Percentiles rank a stretch among this genome's conserved stretches.
phyloP scores from a whole-genome alignment of 2,888 invertebrate species.

The Pediacus dermestoides region DNA sequence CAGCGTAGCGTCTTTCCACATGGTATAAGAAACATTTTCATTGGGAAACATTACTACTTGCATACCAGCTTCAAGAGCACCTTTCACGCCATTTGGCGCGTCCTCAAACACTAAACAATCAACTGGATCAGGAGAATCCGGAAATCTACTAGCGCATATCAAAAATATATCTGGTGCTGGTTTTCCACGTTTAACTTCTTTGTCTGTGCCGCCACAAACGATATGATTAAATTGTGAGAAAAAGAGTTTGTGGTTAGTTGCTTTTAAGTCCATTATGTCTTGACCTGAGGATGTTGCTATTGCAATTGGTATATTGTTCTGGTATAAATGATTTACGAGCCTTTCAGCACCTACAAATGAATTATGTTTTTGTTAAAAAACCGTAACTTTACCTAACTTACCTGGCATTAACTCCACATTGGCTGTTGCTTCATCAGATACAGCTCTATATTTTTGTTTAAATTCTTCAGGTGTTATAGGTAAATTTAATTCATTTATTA shows the following conservation, averaged over 20 bases:
- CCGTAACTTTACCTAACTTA: too few relatives aligned
- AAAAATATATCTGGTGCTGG: conserved; percentile 82
- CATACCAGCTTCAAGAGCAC: conserved; percentile 79
- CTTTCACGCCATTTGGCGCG: conserved; percentile 82
- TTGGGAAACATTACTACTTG: conserved; percentile 83
- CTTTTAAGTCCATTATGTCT: conserved; percentile 67
- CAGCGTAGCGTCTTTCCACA: conserved; percentile 60
- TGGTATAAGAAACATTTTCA: conserved; percentile 48
- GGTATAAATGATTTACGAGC: conserved; percentile 70
- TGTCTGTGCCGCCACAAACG: conserved; percentile 77
- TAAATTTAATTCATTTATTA: conserved; percentile 62
- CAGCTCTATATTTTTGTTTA: conserved; percentile 53
- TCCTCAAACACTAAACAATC: conserved; percentile 87
- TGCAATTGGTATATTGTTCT: conserved; percentile 72
- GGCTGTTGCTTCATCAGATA: conserved; percentile 11
- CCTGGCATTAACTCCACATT: conserved; percentile 66
- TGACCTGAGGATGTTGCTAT: conserved; percentile 81
- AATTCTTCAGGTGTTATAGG: conserved; percentile 66
- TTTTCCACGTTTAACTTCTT: conserved; percentile 79
- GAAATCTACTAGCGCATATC: conserved; percentile 68
- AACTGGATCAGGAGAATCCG: conserved; percentile 60
- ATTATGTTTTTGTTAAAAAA: background rate
- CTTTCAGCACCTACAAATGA: conserved; percentile 67
- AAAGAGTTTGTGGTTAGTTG: conserved; percentile 58
- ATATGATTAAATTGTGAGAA: conserved; percentile 68